Percentiles rank a stretch among this genome's conserved stretches.
Evolutionary conservation across 2,797 vertebrate genomes (phyloP).

Genomic region (Trematomus bernacchii): DNA sequence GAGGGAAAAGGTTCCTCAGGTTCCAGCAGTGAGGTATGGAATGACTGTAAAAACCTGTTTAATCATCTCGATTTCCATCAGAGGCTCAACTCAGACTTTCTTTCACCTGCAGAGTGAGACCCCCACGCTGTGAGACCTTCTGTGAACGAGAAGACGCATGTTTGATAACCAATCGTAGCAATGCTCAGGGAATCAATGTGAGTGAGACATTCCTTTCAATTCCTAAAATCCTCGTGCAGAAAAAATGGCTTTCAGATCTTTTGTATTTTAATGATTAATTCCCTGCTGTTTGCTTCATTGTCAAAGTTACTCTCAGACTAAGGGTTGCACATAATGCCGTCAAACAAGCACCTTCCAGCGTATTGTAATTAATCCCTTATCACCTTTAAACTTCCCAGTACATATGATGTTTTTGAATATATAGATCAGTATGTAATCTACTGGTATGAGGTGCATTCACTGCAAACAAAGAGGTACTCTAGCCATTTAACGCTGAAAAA

Average conservation of each 20-base stretch:
- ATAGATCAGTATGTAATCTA: not conserved
- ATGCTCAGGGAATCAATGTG: constrained; percentile 33
- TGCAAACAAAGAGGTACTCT: not conserved
- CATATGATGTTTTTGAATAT: constrained; percentile 2
- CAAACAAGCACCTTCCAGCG: not conserved
- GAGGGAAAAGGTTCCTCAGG: constrained; percentile 33
- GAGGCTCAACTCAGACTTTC: constrained; percentile 36
- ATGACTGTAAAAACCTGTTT: constrained; percentile 50
- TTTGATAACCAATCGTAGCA: constrained; percentile 50
- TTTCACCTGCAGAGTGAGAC: constrained; percentile 27
- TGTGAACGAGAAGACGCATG: constrained; percentile 44
- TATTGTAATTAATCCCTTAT: not conserved
- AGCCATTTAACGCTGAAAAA: not conserved
- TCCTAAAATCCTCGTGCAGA: constrained; percentile 9
- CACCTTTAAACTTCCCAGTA: not conserved
- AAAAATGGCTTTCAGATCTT: constrained; percentile 37
- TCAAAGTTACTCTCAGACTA: constrained; percentile 18
- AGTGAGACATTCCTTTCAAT: constrained; percentile 41
- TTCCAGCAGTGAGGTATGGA: constrained; percentile 37
- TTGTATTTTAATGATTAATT: constrained; percentile 49
- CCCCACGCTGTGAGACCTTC: constrained; percentile 53
- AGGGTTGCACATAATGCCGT: constrained; percentile 1
- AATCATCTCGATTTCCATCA: constrained; percentile 45
- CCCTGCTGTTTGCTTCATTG: constrained; percentile 39
- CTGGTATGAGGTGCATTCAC: not conserved